phyloP scores from a whole-genome alignment of 2,888 invertebrate species.

The Drosophila tripunctata region DNA sequence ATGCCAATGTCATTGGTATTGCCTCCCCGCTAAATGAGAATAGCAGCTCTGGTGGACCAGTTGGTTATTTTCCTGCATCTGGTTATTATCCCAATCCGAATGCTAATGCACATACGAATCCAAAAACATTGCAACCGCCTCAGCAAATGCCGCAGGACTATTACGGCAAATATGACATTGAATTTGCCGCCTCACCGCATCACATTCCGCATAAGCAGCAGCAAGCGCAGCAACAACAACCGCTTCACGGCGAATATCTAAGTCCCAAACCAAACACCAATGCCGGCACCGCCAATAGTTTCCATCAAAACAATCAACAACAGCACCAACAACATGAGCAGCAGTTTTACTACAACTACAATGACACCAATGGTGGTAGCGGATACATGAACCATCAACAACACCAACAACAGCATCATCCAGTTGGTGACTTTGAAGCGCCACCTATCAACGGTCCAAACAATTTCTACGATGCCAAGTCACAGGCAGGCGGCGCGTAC shows the following conservation, averaged over 20 bases:
- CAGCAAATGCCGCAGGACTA: conserved; percentile 80
- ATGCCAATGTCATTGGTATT: conserved; percentile 43
- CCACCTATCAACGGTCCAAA: conserved; percentile 75
- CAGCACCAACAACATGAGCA: conserved; percentile 78
- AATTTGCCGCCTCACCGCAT: conserved; percentile 70
- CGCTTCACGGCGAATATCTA: conserved; percentile 76
- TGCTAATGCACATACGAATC: conserved; percentile 49
- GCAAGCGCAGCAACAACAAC: conserved; percentile 39
- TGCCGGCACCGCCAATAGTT: conserved; percentile 51
- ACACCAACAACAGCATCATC: conserved; percentile 71
- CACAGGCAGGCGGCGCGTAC: conserved; percentile 72
- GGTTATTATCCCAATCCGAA: conserved; percentile 77
- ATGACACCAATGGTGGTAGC: conserved; percentile 71
- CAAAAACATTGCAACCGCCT: conserved; percentile 58
- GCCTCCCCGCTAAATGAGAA: conserved; percentile 52
- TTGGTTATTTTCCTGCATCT: conserved; percentile 77
- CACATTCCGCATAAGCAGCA: conserved; percentile 61
- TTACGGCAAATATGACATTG: conserved; percentile 84
- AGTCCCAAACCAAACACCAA: conserved; percentile 76
- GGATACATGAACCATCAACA: conserved; percentile 74
- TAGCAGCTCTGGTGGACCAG: conserved; percentile 45
- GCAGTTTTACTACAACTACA: conserved; percentile 81
- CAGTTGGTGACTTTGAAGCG: conserved; percentile 79
- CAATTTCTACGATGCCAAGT: conserved; percentile 82
- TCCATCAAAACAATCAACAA: conserved; percentile 75